Evolutionary conservation across 35 echinoderm and acorn worm species (phyloP).

Genomic region (Lytechinus pictus): DNA sequence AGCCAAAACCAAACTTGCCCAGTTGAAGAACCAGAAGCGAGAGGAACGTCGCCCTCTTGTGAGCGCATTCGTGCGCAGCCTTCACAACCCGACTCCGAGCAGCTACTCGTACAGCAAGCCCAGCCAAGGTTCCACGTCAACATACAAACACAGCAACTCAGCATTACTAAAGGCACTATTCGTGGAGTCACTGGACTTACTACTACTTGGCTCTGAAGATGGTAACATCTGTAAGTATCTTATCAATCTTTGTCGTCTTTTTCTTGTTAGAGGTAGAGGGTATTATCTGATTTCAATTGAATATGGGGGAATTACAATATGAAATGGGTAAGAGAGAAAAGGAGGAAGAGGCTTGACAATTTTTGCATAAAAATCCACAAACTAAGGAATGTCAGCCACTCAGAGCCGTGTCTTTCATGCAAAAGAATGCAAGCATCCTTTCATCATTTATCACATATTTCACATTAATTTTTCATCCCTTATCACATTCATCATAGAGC

Average conservation of each 20-base stretch:
- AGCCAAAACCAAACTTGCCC: conserved; percentile 89
- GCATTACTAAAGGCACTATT: conserved; percentile 86
- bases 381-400: no score
- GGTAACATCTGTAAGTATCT: conserved; percentile 89
- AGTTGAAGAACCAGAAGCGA: conserved; percentile 75
- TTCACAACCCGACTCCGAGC: conserved; percentile 62
- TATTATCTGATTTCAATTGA: no score
- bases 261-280: no score
- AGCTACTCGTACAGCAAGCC: conserved; percentile 64
- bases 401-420: no score
- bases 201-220: conserved; percentile 94
- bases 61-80: conserved; percentile 59
- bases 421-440: no score
- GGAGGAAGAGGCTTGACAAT: no score
- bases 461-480: no score
- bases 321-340: no score
- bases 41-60: conserved; percentile 52
- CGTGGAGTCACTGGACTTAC: conserved; percentile 86
- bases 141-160: conserved; percentile 70
- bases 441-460: no score
- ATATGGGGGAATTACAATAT: no score
- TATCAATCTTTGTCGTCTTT: background rate
- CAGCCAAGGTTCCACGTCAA: conserved; percentile 9
- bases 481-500: no score
- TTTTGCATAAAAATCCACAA: no score